Evolutionary conservation across 2,888 invertebrate genomes (phyloP).

Genomic region (Hemithea aestivaria): DNA sequence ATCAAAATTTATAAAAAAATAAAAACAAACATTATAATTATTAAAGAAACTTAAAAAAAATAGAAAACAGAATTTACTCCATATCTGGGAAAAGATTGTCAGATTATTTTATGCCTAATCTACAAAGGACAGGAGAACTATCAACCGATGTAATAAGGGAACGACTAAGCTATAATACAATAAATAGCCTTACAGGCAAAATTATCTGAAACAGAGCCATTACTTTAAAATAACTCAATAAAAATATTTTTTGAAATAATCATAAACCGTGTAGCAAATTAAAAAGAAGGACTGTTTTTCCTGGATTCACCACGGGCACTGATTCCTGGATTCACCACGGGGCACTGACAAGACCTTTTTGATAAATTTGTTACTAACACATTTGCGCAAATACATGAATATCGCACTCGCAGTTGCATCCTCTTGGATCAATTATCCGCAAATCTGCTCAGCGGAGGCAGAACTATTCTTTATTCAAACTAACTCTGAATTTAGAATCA

Average conservation of each 20-base stretch:
- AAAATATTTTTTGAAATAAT: conserved; percentile 6
- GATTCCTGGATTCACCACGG: no score
- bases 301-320: no score
- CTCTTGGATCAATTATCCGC: conserved; percentile 19
- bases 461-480: conserved; percentile 23
- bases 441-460: conserved; percentile 18
- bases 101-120: not conserved
- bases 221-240: conserved; percentile 11
- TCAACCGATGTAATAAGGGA: not conserved
- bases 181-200: no score
- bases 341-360: conserved; percentile 30
- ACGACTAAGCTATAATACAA: no score
- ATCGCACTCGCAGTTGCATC: conserved; percentile 24
- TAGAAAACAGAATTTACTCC: conserved; percentile 1
- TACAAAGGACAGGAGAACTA: conserved; percentile 1
- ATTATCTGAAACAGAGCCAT: no score
- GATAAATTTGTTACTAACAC: conserved; percentile 21
- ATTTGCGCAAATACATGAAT: conserved; percentile 14
- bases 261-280: no score
- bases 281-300: conserved; percentile 13
- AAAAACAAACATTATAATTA: not conserved
- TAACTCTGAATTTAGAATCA: conserved; percentile 23
- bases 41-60: not conserved
- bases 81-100: not conserved
- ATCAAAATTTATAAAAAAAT: no score